Base-by-base conservation (phyloP, 2,113 vertebrate species). In the Gorsachius goisagi region DNA sequence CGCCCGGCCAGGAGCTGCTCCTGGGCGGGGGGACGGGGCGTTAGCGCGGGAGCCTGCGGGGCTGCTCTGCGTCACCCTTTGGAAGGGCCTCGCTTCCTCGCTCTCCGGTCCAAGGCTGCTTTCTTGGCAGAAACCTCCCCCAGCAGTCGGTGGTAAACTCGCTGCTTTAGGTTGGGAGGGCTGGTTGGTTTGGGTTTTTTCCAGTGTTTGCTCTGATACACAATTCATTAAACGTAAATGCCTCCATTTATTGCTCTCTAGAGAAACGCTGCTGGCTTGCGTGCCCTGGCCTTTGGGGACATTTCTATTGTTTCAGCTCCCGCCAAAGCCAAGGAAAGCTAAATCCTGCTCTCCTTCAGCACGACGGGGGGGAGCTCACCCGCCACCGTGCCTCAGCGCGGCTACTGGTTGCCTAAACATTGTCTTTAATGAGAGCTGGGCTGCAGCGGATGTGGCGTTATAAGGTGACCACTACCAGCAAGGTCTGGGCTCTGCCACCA, bases 221-320 rank as follows among this genome's bases (percentile, higher is more conserved):
- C 93, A 96, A 95, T 95, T 97, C 91, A 97, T 73, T 87, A 89
- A 92, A 95, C 64, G 2, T 62, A 93, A 94, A 28, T 85, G 39
- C 62, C 81, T 91, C 49, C 32, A 27, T 90, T 91, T 93, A 95
- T 73, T 79, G 81, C 78, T 76, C 88, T 76, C 93, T 20, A 58
- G 91, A 77, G 93, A 88, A 83, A 41, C 26, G 7, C 49, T 35
- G 32, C 87, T 71, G 91, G 84, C 81, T 76, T 60, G 58, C 13
- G 2, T 73, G 41, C n/a, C 82, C 75, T 33, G 37, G 75, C 6
- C 20, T 58, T 41, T 74, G 32, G 75, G 90, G 85, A 92, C 63
- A 26, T 77, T 90, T 28, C 96, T 69, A 95, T 96, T 97, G 96
- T 96, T 96, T 94, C 55, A 88, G 75, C 71, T 73, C 35, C 67